A percentile compares a stretch with the other conserved stretches of the same genome.
phyloP scores from a whole-genome alignment of 2,113 vertebrate species.

The Chaetodon auriga region DNA sequence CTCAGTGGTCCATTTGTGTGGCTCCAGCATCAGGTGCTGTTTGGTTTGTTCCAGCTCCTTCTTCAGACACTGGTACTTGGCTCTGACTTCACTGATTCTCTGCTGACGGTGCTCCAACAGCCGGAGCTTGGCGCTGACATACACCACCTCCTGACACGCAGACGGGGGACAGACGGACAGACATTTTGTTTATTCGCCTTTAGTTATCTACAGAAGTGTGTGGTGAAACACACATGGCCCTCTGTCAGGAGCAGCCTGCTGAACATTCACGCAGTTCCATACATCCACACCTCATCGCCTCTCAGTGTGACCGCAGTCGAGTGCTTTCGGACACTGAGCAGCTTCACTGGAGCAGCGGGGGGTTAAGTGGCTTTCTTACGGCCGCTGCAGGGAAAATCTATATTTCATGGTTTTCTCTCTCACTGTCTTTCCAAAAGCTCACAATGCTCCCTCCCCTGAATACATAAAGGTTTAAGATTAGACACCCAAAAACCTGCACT shows the following conservation, averaged over 20 bases:
- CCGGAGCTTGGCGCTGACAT: slow-evolving; percentile 92
- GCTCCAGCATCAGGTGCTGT: slow-evolving; percentile 96
- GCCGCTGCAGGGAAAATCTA: slow-evolving; percentile 64
- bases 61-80: slow-evolving; percentile 96
- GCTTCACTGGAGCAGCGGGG: slow-evolving; percentile 57
- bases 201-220: slow-evolving; percentile 26
- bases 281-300: slow-evolving; percentile 42
- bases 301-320: slow-evolving; percentile 28
- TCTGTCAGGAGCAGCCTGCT: slow-evolving; percentile 25
- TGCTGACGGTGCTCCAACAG: slow-evolving; percentile 95
- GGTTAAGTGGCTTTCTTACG: slow-evolving; percentile 68
- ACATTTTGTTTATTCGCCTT: slow-evolving; percentile 46
- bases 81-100: slow-evolving; percentile 93
- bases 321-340: slow-evolving; percentile 51
- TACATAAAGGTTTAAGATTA: slow-evolving; percentile 53
- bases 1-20: slow-evolving; percentile 95
- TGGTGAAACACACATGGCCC: slow-evolving; percentile 31
- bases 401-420: slow-evolving; percentile 66
- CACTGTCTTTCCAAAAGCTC: slow-evolving; percentile 39
- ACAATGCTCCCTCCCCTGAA: slow-evolving; percentile 45
- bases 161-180: slow-evolving; percentile 15
- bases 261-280: slow-evolving; percentile 39
- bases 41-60: slow-evolving; percentile 97
- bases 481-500: slow-evolving; percentile 27
- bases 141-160: slow-evolving; percentile 86